Percentiles rank a stretch among this genome's conserved stretches.
Conservation (phyloP, 2,797 vertebrate species). For the Melanitta fusca region DNA sequence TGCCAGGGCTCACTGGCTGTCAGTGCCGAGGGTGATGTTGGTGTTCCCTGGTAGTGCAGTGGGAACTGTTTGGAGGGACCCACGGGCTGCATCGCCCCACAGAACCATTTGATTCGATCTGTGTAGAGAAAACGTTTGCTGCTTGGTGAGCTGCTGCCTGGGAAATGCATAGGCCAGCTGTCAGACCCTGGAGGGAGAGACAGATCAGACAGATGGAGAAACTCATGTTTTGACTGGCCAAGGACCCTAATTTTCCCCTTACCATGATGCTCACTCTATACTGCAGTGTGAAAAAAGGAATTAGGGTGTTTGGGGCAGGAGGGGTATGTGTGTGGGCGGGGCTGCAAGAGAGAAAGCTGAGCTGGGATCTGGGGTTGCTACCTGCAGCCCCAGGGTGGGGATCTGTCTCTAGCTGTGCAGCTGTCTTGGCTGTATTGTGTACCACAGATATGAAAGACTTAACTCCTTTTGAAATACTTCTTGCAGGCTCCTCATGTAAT, state of each 20-base stretch:
- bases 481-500: conserved; percentile 87
- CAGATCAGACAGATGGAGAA: rapidly evolving
- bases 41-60: rapidly evolving
- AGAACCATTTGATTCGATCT: neutral
- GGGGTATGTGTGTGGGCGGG: neutral
- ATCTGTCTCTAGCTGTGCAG: neutral
- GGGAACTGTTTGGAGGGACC: neutral
- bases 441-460: neutral
- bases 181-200: neutral
- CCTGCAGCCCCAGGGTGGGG: neutral
- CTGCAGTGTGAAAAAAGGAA: neutral
- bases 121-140: neutral
- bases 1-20: neutral
- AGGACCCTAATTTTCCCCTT: neutral
- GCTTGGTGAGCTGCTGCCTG: neutral
- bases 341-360: neutral
- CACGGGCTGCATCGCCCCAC: rapidly evolving
- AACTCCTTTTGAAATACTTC: neutral
- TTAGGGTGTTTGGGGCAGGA: neutral
- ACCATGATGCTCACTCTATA: neutral
- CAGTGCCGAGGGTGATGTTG: neutral
- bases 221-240: neutral
- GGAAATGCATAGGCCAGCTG: neutral
- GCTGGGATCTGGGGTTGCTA: neutral
- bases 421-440: neutral